phyloP scores from a whole-genome alignment of 2,797 vertebrate genomes.

The Lithobates sylvaticus region DNA sequence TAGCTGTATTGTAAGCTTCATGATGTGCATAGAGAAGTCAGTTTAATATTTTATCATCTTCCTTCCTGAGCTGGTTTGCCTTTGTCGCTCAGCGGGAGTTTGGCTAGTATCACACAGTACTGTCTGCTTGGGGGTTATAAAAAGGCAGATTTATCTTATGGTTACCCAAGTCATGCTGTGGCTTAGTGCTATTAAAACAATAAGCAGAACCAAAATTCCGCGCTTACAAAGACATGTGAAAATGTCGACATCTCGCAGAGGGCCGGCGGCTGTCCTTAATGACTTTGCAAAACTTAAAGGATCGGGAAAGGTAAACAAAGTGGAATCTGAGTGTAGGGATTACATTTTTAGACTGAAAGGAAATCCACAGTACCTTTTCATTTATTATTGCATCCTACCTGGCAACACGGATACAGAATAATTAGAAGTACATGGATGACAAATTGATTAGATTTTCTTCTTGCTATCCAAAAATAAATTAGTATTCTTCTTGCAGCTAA shows the following conservation, averaged over 20 bases:
- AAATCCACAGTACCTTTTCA: neutral
- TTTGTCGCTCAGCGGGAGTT: slow-evolving; percentile 30
- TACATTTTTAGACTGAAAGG: slow-evolving; percentile 8
- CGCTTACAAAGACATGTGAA: slow-evolving; percentile 30
- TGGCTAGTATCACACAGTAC: slow-evolving; percentile 39
- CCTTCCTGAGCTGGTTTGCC: slow-evolving; percentile 16
- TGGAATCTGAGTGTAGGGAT: neutral
- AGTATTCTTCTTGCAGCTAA: no score
- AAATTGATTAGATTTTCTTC: no score
- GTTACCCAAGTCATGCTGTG: slow-evolving; percentile 40
- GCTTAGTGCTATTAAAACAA: slow-evolving; percentile 52
- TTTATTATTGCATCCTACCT: neutral
- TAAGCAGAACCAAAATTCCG: slow-evolving; percentile 41
- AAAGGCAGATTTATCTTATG: slow-evolving; percentile 41
- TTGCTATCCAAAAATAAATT: no score
- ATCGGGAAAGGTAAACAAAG: neutral
- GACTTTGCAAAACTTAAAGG: slow-evolving; percentile 42
- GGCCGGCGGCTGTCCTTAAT: slow-evolving; percentile 31
- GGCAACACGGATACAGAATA: no score
- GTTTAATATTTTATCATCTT: slow-evolving; percentile 51
- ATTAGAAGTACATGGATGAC: no score
- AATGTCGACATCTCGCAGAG: slow-evolving; percentile 19
- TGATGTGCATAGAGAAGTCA: slow-evolving; percentile 26
- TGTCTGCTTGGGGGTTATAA: slow-evolving; percentile 50
- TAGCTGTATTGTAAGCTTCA: slow-evolving; percentile 26